Evolutionary conservation across 2,113 vertebrate genomes (phyloP).

Genomic region (Thunnus thynnus): DNA sequence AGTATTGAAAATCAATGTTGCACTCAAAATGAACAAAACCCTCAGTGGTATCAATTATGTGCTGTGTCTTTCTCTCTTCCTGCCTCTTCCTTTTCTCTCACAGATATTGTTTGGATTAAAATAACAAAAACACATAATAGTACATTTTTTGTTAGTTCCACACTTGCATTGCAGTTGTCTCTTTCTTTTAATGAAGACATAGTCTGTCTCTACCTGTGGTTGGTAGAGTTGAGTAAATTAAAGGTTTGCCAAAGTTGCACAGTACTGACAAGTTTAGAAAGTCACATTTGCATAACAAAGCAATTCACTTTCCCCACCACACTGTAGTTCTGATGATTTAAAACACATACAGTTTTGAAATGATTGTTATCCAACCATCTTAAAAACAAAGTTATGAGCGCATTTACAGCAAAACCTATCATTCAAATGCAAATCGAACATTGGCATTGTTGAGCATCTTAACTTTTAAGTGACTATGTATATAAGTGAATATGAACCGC

Average conservation of each 20-base stretch:
- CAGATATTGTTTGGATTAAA: background rate
- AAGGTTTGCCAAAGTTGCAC: conserved; percentile 22
- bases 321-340: conserved; percentile 1
- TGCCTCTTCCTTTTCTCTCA: background rate
- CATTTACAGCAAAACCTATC: background rate
- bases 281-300: conserved; percentile 16
- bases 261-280: conserved; percentile 13
- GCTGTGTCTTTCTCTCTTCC: background rate
- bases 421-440: background rate
- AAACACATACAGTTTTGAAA: background rate
- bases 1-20: background rate
- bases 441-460: background rate
- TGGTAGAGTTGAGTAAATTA: conserved; percentile 22
- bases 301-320: background rate
- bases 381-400: background rate
- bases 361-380: background rate
- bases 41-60: background rate
- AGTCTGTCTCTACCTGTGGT: conserved; percentile 1
- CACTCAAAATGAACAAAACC: background rate
- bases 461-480: background rate
- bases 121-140: no score
- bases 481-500: background rate
- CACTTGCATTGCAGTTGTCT: background rate
- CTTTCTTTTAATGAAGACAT: conserved; percentile 17
- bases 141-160: no score